Base-by-base conservation (phyloP, 2,797 vertebrate species). In the Spatula versicolor region DNA sequence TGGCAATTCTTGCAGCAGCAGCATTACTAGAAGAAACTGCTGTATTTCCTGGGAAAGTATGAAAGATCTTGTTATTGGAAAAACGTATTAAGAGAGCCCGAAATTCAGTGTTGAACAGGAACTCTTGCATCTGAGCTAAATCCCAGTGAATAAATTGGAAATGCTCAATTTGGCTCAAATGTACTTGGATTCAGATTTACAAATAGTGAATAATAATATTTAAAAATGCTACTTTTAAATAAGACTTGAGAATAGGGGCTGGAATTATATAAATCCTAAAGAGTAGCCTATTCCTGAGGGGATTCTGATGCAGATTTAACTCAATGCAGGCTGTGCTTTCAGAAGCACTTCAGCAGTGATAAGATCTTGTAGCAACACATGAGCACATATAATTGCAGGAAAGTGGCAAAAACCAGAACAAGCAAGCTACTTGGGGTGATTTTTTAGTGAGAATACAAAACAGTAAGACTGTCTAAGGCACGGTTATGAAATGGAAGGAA, bases 401-500 rank as follows among this genome's bases (percentile, higher is more conserved):
- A 68, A 75, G 5, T 31, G 9, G 3, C 55, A 69, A 37, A 56
- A 62, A 5, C 2, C 31, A 67, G 17, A n/a, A 56, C 19, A 1
- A 18, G 9, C 3, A 4, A 17, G 0, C 2, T 37, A 22, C 6
- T 45, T n/a, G 18, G 2, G 28, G 2, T 12, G 71, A 56, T 58
- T 60, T 20, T 54, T 45, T 37, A 55, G 30, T 30, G 13, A 39
- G 6, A 2, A 13, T 19, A 68, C 33, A 56, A n/a, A 71, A 60
- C 5, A 8, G 8, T 31, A 41, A 3, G 37, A 10, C 31, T 33
- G 11, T 20, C 3, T 43, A 20, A 45, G 3, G 9, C 4, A 26
- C 11, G 4, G 18, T 81, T 58, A 25, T 63, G 45, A 64, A 72
- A 6, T 25, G 26, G 58, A 77, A 83, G 6, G 13, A 50, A 35